These are phyloP conservation scores for Meganola albula DNA, from an alignment of 2,888 invertebrate genomes.

Conservation along the genomic window DNA sequence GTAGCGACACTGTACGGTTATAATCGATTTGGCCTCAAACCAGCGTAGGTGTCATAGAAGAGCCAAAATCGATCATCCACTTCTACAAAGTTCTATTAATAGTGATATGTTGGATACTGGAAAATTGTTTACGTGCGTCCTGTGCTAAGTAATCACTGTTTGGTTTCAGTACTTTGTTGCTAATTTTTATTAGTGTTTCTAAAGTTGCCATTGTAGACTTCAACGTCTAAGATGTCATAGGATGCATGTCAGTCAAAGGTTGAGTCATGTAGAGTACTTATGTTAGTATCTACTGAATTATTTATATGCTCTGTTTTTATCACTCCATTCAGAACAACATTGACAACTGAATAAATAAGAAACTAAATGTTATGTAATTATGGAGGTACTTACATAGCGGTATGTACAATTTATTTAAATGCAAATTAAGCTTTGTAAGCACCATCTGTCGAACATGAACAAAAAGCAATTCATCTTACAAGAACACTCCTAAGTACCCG, in stretches of 20 bases:
- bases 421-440: constrained; percentile 49
- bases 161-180: constrained; percentile 24
- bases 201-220: too few species aligned
- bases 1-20: constrained; percentile 37
- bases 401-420: constrained; percentile 37
- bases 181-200: too few species aligned
- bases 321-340: too few species aligned
- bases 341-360: constrained; percentile 12
- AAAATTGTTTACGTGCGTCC: constrained; percentile 15
- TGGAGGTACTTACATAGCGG: constrained; percentile 25
- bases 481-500: constrained; percentile 48
- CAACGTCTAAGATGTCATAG: too few species aligned
- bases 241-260: too few species aligned
- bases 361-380: constrained; percentile 24
- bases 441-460: constrained; percentile 55
- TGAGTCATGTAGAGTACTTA: too few species aligned
- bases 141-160: constrained; percentile 18
- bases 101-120: constrained; percentile 22
- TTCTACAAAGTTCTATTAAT: constrained; percentile 30
- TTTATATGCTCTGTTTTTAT: too few species aligned
- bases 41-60: constrained; percentile 42
- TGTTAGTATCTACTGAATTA: too few species aligned
- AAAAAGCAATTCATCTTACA: constrained; percentile 64
- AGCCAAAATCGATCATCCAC: constrained; percentile 53
- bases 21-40: constrained; percentile 46